Evolutionary conservation across 2,888 invertebrate species (phyloP).

Genomic region (Phania funesta): DNA sequence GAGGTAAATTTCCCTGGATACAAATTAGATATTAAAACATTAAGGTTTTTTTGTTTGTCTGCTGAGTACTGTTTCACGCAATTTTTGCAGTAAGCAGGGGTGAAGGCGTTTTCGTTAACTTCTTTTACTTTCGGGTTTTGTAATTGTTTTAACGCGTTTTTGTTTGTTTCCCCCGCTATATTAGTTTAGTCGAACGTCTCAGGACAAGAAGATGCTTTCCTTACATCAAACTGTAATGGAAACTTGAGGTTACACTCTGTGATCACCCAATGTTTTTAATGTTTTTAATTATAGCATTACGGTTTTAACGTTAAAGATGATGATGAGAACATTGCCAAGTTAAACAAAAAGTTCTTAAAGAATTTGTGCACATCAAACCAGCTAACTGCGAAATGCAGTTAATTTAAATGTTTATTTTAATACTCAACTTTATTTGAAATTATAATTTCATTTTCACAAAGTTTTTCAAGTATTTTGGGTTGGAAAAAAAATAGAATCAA

Average conservation of each 20-base stretch:
- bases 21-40: conserved; percentile 60
- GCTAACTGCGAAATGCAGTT: conserved; percentile 60
- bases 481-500: background rate
- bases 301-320: conserved; percentile 36
- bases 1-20: conserved; percentile 67
- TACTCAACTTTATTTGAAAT: conserved; percentile 62
- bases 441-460: conserved; percentile 63
- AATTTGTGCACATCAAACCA: conserved; percentile 64
- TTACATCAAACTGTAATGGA: background rate
- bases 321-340: conserved; percentile 10
- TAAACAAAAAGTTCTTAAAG: conserved; percentile 61
- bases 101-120: conserved; percentile 2
- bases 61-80: background rate
- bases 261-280: conserved; percentile 67
- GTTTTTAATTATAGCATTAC: conserved; percentile 68
- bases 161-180: background rate
- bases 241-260: conserved; percentile 64
- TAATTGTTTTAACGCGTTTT: conserved; percentile 67
- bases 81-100: background rate
- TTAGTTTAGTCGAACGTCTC: conserved; percentile 16
- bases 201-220: conserved; percentile 20
- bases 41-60: conserved; percentile 47
- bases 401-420: conserved; percentile 67
- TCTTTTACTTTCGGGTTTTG: conserved; percentile 34
- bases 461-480: conserved; percentile 17